Evolutionary conservation across 2,888 invertebrate species (phyloP), one percentile per base, ranked within the genome.

Genomic region (Euclidia mi): DNA sequence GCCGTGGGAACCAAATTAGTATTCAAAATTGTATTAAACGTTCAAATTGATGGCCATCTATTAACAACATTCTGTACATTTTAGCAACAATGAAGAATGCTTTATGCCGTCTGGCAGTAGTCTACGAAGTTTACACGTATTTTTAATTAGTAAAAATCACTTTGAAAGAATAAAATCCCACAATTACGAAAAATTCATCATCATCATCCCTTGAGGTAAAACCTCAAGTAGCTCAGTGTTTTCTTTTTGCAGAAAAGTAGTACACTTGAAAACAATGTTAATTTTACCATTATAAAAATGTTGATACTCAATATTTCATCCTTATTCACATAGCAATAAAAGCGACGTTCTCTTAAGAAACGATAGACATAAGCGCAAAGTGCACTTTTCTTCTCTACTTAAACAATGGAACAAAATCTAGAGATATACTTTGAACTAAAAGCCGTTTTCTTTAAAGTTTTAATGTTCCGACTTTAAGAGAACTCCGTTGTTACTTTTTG

Each of bases 31-130:
- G 10, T n/a, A 45, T 44, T 11, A 15, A 49, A 47, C 56, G 46
- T 56, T 44, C 53, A 41, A 46, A 59, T 64, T 56, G 43, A 51
- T 49, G n/a, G 25, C 37, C 59, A 46, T 73, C 57, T 35, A 73
- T 70, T 70, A 73, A 65, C 59, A 43, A 44, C 43, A 40, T 46
- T 73, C 71, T 73, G 70, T 71, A 70, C 65, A 28, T 42, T 55
- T 64, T 51, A 29, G 10, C 15, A 28, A 31, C 0, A 60, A 70
- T 56, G 47, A 53, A 43, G 59, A 32, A 32, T 29, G 15, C 14
- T 55, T 46, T 47, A 48, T 15, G 32, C 43, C 3, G 25, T 55
- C 32, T 38, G 14, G 12, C 28, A 17, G 1, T 6, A 35, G 15
- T 17, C 40, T 15, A 4, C 18, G 11, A 18, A 12, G 17, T 32